Evolutionary conservation across 1,140 invertebrate species (phyloP).

Genomic region (Platyscapa corneri): DNA sequence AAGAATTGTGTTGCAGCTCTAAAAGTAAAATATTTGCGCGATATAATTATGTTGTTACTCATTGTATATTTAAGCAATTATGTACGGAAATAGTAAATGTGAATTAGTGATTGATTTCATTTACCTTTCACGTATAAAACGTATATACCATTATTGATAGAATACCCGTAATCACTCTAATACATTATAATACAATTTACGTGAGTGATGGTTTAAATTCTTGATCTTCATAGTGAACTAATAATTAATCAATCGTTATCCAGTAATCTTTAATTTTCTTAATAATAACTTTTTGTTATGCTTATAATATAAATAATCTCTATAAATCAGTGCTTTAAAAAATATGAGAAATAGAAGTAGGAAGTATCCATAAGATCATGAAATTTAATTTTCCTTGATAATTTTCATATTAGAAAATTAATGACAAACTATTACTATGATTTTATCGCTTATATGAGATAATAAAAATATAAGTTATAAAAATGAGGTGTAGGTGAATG

Average conservation of each 20-base stretch:
- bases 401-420: not conserved
- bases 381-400: not conserved
- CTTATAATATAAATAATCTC: not conserved
- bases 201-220: not conserved
- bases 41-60: not conserved
- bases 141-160: not conserved
- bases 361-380: not conserved
- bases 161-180: not conserved
- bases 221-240: not conserved
- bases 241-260: not conserved
- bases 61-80: no score
- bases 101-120: no score
- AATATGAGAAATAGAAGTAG: not conserved
- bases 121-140: no score
- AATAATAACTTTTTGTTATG: not conserved
- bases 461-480: not conserved
- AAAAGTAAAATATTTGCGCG: no score
- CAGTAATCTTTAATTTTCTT: not conserved
- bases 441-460: not conserved
- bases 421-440: not conserved
- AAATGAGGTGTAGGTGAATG: not conserved
- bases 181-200: not conserved
- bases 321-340: not conserved
- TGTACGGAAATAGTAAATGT: no score
- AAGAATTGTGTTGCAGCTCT: no score